Conservation (phyloP, 2,888 invertebrate species). For the Rugalucina vietnamica region DNA sequence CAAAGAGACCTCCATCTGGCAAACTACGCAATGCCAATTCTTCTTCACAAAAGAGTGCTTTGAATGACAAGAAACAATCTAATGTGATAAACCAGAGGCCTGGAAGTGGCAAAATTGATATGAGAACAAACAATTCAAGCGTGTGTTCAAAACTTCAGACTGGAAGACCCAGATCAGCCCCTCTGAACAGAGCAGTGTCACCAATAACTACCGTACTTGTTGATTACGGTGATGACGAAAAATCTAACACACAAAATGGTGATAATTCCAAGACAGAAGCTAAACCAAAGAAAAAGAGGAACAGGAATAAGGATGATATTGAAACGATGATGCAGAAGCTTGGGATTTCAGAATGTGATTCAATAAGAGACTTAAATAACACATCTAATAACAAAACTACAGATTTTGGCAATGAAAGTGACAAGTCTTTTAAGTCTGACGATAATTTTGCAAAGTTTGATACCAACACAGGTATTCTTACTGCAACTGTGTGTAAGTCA, state of each 20-base stretch:
- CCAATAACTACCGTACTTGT: constrained; percentile 66
- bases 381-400: constrained; percentile 7
- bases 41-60: background rate
- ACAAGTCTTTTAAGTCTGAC: background rate
- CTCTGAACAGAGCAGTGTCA: constrained; percentile 58
- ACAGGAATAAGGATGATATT: constrained; percentile 59
- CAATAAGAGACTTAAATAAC: background rate
- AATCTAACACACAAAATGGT: constrained; percentile 31
- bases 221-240: constrained; percentile 63
- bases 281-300: constrained; percentile 38
- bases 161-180: constrained; percentile 41
- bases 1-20: constrained; percentile 49
- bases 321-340: constrained; percentile 68
- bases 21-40: constrained; percentile 3
- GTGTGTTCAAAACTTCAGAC: background rate
- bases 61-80: background rate
- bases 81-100: background rate
- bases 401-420: constrained; percentile 10
- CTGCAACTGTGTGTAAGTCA: constrained; percentile 63
- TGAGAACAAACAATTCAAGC: background rate
- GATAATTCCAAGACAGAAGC: constrained; percentile 33
- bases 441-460: background rate
- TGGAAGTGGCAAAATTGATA: background rate
- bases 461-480: background rate
- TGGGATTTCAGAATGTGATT: constrained; percentile 51